A percentile compares a stretch with the other conserved stretches of the same genome.
Evolutionary conservation across 53 echinoderm and acorn worm species (phyloP).

Genomic region (Holothuria scabra): DNA sequence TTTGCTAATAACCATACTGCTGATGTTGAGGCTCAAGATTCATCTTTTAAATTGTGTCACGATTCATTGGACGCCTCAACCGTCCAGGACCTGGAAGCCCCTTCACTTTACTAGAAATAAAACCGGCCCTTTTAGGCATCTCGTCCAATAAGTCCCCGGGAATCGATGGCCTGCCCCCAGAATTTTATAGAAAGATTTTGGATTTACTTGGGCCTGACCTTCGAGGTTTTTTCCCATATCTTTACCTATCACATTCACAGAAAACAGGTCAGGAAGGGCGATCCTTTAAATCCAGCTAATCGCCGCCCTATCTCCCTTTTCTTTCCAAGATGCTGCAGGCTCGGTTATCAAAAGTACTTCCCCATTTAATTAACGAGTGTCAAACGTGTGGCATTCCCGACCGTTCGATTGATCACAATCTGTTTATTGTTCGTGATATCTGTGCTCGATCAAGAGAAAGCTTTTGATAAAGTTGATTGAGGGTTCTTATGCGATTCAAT

Average conservation of each 20-base stretch:
- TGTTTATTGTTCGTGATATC: slow-evolving; percentile 63
- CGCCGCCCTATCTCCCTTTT: slow-evolving; percentile 58
- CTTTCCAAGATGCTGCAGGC: slow-evolving; percentile 58
- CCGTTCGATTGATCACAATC: too few relatives aligned
- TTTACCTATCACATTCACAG: slow-evolving; percentile 34
- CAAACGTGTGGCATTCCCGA: slow-evolving; percentile 64
- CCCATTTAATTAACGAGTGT: slow-evolving; percentile 27
- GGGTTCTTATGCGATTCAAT: too few relatives aligned
- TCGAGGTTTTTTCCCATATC: too few relatives aligned
- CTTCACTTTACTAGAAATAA: slow-evolving; percentile 17
- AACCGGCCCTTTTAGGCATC: neutral
- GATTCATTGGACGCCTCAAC: too few relatives aligned
- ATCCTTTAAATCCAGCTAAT: slow-evolving; percentile 30
- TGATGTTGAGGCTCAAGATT: neutral
- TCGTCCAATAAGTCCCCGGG: slow-evolving; percentile 41
- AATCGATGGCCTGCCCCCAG: slow-evolving; percentile 56
- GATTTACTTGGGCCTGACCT: slow-evolving; percentile 53
- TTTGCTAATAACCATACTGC: neutral
- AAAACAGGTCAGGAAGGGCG: slow-evolving; percentile 58
- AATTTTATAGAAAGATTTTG: slow-evolving; percentile 56
- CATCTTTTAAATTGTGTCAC: neutral
- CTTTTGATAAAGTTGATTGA: too few relatives aligned
- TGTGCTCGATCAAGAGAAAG: too few relatives aligned
- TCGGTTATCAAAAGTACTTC: slow-evolving; percentile 29
- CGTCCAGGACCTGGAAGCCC: neutral